phyloP scores from a whole-genome alignment of 2,113 vertebrate genomes.

The Anoura caudifer region DNA sequence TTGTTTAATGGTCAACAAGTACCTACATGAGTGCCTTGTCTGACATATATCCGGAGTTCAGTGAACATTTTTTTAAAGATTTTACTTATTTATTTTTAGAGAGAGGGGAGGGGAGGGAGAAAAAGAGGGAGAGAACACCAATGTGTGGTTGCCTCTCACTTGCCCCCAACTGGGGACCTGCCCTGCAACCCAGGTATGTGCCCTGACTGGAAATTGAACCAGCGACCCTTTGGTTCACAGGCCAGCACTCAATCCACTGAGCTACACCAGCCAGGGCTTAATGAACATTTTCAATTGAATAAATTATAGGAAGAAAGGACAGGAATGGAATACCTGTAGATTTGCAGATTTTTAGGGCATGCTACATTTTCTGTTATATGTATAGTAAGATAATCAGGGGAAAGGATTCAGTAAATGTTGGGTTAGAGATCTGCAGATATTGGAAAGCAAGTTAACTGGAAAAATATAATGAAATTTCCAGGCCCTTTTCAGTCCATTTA shows the following conservation, averaged over 20 bases:
- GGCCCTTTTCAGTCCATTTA: not conserved
- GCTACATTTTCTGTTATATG: not conserved
- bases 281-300: not conserved
- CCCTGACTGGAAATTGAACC: too few relatives aligned
- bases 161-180: too few relatives aligned
- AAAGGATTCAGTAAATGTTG: not conserved
- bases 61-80: not conserved
- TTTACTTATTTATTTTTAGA: too few relatives aligned
- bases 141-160: too few relatives aligned
- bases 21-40: not conserved
- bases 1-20: not conserved
- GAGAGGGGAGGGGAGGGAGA: too few relatives aligned
- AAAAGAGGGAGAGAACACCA: too few relatives aligned
- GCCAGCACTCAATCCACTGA: too few relatives aligned
- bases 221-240: too few relatives aligned
- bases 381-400: not conserved
- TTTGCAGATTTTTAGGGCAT: conserved; percentile 1
- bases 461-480: not conserved
- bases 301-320: not conserved
- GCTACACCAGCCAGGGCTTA: too few relatives aligned
- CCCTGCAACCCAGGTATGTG: too few relatives aligned
- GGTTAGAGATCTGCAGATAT: not conserved
- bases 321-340: not conserved
- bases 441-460: not conserved
- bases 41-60: not conserved